These are phyloP conservation scores for Coreius guichenoti DNA, from an alignment of 2,797 vertebrate genomes.

Conservation along the genomic window DNA sequence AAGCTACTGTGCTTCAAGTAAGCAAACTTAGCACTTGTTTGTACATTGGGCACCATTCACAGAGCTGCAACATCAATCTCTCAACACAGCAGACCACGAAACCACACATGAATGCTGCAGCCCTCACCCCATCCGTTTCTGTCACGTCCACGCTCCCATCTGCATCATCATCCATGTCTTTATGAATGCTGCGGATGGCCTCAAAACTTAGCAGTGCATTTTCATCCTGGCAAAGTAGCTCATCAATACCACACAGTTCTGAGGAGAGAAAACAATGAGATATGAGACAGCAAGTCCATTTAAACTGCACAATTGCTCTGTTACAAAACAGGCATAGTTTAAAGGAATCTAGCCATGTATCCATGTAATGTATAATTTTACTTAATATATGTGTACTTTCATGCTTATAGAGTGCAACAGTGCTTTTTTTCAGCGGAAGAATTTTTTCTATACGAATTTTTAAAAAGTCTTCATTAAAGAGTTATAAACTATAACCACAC, in stretches of 20 bases:
- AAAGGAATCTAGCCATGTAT: not conserved
- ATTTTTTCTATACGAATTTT: not conserved
- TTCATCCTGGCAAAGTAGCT: slow-evolving; percentile 82
- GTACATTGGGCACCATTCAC: not conserved
- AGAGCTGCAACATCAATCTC: not conserved
- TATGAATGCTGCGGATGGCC: slow-evolving; percentile 91
- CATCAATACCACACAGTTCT: slow-evolving; percentile 88
- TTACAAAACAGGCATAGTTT: not conserved
- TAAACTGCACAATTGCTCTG: not conserved
- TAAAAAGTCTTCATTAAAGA: not conserved
- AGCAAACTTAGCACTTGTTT: not conserved
- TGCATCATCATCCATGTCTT: slow-evolving; percentile 94
- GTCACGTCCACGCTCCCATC: slow-evolving; percentile 90
- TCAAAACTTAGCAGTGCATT: slow-evolving; percentile 90
- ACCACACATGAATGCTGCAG: slow-evolving; percentile 1
- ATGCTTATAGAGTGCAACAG: not conserved
- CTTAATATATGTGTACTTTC: not conserved
- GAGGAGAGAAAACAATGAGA: slow-evolving; percentile 31
- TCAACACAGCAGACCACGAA: slow-evolving; percentile 5
- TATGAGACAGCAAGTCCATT: not conserved
- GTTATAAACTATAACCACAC: not conserved
- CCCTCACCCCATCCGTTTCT: slow-evolving; percentile 89
- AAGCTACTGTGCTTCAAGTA: not conserved
- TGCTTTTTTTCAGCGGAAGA: not conserved
- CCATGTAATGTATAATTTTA: not conserved